Evolutionary conservation across 2,888 invertebrate genomes (phyloP).

Genomic region (Zeuzera pyrina): DNA sequence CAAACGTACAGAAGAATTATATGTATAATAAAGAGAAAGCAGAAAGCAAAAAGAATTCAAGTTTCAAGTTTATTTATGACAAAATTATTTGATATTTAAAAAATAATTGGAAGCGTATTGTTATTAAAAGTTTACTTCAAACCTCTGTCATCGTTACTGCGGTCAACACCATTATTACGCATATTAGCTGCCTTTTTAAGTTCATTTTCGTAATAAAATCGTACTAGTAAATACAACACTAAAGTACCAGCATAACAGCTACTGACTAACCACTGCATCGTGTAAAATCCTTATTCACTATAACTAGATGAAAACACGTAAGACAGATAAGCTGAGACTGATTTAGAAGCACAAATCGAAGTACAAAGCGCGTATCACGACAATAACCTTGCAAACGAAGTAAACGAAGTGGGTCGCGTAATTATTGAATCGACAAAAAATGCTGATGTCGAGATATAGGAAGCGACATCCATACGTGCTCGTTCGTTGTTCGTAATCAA

Average conservation of each 20-base stretch:
- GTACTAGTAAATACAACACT: slow-evolving; percentile 41
- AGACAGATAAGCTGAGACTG: slow-evolving; percentile 33
- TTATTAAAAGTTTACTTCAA: too few relatives aligned
- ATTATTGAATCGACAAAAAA: too few relatives aligned
- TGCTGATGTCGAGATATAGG: slow-evolving; percentile 22
- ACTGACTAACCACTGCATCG: slow-evolving; percentile 44
- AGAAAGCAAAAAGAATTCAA: too few relatives aligned
- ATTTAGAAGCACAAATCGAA: slow-evolving; percentile 17
- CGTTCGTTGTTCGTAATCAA: slow-evolving; percentile 17
- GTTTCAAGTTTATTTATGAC: too few relatives aligned
- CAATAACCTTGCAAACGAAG: too few relatives aligned
- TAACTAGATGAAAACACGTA: slow-evolving; percentile 23
- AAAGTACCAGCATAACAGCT: slow-evolving; percentile 46
- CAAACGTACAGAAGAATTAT: too few relatives aligned
- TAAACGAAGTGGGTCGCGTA: too few relatives aligned
- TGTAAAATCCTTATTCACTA: too few relatives aligned
- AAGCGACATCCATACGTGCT: slow-evolving; percentile 33
- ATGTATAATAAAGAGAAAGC: too few relatives aligned
- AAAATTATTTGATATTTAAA: too few relatives aligned
- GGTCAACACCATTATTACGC: slow-evolving; percentile 23
- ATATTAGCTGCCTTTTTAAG: slow-evolving; percentile 29
- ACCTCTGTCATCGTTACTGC: slow-evolving; percentile 41
- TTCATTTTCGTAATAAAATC: slow-evolving; percentile 54
- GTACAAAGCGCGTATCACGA: slow-evolving; percentile 8
- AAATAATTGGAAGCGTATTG: too few relatives aligned